Conservation (phyloP, 2,888 invertebrate genomes). For the Dicyrtoma fusca region DNA sequence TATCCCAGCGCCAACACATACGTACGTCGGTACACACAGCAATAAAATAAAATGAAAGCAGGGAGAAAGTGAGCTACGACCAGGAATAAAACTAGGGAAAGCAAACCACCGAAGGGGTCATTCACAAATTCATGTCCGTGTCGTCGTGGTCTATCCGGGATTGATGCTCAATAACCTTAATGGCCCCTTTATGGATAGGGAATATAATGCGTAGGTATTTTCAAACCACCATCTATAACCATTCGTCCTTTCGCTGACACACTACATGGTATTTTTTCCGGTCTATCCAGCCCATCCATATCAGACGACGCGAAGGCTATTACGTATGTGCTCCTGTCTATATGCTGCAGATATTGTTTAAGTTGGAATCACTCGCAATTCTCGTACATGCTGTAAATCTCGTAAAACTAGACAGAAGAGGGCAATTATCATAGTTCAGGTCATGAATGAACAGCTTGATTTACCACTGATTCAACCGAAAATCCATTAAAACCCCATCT, state of each 20-base stretch:
- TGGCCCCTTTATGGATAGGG: slow-evolving; percentile 37
- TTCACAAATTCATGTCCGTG: slow-evolving; percentile 45
- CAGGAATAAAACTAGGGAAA: slow-evolving; percentile 8
- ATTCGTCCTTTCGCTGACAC: too few relatives aligned
- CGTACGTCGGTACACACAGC: slow-evolving; percentile 13
- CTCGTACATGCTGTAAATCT: slow-evolving; percentile 39
- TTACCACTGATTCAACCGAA: slow-evolving; percentile 45
- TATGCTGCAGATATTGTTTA: too few relatives aligned
- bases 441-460: slow-evolving; percentile 45
- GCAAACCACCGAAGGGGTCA: slow-evolving; percentile 41
- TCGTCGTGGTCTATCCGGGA: slow-evolving; percentile 40
- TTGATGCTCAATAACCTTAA: slow-evolving; percentile 48
- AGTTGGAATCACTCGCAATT: not conserved
- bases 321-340: too few relatives aligned
- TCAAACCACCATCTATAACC: too few relatives aligned
- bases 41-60: slow-evolving; percentile 39
- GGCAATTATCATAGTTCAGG: slow-evolving; percentile 49
- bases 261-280: too few relatives aligned
- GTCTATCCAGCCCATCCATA: too few relatives aligned
- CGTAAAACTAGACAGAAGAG: slow-evolving; percentile 41
- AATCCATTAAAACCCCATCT: slow-evolving; percentile 55
- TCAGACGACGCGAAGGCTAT: too few relatives aligned
- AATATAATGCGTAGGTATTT: too few relatives aligned
- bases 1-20: not conserved
- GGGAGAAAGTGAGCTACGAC: slow-evolving; percentile 18